These are phyloP conservation scores for Catharus fuscescens DNA, from an alignment of 2,113 vertebrate species.

Conservation along the genomic window DNA sequence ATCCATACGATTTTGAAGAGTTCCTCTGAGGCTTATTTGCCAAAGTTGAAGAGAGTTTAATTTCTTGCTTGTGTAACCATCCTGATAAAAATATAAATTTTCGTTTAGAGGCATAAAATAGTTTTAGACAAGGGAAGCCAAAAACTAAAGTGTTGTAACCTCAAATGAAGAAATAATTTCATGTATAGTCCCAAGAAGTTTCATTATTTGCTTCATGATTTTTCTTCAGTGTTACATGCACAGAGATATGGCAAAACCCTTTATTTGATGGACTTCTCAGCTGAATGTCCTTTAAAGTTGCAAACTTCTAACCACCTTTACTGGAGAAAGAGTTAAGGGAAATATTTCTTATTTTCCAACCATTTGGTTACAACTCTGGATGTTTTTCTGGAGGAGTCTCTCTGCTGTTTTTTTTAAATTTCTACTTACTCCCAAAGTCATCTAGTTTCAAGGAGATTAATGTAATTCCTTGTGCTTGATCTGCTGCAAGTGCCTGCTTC, in stretches of 20 bases:
- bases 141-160: not conserved
- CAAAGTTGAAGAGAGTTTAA: conserved; percentile 21
- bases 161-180: not conserved
- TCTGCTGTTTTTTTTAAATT: not conserved
- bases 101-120: conserved; percentile 2
- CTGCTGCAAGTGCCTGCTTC: not conserved
- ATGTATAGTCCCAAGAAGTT: not conserved
- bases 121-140: conserved; percentile 32
- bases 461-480: not conserved
- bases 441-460: not conserved
- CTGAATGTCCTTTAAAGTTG: not conserved
- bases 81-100: conserved; percentile 10
- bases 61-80: conserved; percentile 45
- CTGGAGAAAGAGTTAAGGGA: not conserved
- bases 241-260: not conserved
- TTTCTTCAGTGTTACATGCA: not conserved
- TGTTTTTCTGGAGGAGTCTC: not conserved
- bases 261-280: not conserved
- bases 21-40: not conserved
- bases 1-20: not conserved
- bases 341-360: not conserved
- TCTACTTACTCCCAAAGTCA: not conserved
- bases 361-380: not conserved
- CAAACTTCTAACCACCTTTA: not conserved
- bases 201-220: not conserved